phyloP scores from a whole-genome alignment of 2,888 invertebrate genomes.

The Cantharis flavilabris region DNA sequence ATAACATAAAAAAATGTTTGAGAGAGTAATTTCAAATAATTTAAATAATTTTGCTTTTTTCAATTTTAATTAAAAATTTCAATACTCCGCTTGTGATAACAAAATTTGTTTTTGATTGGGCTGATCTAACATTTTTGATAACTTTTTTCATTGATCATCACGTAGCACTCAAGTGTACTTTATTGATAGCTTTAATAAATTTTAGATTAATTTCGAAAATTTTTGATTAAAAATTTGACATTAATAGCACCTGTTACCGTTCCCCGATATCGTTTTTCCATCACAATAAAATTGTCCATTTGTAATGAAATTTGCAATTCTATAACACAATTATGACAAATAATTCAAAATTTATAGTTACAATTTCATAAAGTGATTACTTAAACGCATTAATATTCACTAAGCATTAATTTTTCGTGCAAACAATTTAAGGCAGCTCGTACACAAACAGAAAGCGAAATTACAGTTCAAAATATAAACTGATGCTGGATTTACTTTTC shows the following conservation, averaged over 20 bases:
- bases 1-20: background rate
- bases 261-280: slow-evolving; percentile 25
- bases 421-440: background rate
- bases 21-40: background rate
- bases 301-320: background rate
- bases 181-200: background rate
- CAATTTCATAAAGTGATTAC: background rate
- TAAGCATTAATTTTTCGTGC: background rate
- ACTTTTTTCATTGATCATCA: background rate
- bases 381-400: background rate
- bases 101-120: background rate
- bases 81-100: background rate
- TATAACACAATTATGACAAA: background rate
- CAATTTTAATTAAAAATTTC: background rate
- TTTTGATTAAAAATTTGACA: slow-evolving; percentile 10
- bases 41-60: background rate
- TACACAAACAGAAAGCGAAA: background rate
- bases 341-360: background rate
- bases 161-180: background rate
- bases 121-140: background rate
- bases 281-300: slow-evolving; percentile 25
- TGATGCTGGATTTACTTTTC: background rate
- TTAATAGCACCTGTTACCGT: slow-evolving; percentile 23
- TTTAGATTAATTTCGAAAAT: background rate
- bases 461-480: background rate